Evolutionary conservation across 35 echinoderm and acorn worm species (phyloP), one percentile per base, ranked within the genome.

Genomic region (Heliocidaris erythrogramma): DNA sequence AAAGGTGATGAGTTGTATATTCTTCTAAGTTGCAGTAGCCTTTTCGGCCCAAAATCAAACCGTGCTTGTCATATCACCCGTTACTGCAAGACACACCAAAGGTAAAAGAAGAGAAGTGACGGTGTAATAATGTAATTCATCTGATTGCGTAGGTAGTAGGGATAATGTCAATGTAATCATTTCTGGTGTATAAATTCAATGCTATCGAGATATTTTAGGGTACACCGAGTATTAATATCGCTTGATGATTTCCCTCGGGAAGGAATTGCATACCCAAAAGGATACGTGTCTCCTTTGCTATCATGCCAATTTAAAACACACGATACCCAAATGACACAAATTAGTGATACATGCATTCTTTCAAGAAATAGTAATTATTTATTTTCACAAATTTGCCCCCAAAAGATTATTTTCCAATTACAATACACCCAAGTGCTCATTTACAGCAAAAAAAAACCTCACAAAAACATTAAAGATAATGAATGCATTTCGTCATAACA

Each of bases 321-420:
- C 87, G 1, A 48, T 89, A 89, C 87, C 31, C 7, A 47, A 7
- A 2, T 47, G 31, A 89, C 31, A 48, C 18, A 89, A 48, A 89
- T 48, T 17, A 32, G 17, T 18, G 87, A 89, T 24, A 89, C 31
- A 48, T 35, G 32, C 87, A 89, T 89, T 89, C 42, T 32, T 47
- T 89, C 87, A 89, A 89, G 87, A 89, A 89, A 89, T 89, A 89
- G 87, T 89, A 89, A 89, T 89, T 89, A 89, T 89, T 89, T 89
- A 89, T 47, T 89, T 32, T 89, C 87, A 32, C 47, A 32, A 47
- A 48, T 89, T n/a, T 89, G 87, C 17, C 87, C 86, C 12, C 10
- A 89, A 88, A 88, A 89, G 87, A 89, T 89, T 47, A 42, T 89
- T 13, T 47, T 89, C 87, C 87, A 89, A 89, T 13, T 89, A 89